A percentile compares a stretch with the other conserved stretches of the same genome.
Evolutionary conservation across 2,888 invertebrate species (phyloP).

Genomic region (Acronicta aceris): DNA sequence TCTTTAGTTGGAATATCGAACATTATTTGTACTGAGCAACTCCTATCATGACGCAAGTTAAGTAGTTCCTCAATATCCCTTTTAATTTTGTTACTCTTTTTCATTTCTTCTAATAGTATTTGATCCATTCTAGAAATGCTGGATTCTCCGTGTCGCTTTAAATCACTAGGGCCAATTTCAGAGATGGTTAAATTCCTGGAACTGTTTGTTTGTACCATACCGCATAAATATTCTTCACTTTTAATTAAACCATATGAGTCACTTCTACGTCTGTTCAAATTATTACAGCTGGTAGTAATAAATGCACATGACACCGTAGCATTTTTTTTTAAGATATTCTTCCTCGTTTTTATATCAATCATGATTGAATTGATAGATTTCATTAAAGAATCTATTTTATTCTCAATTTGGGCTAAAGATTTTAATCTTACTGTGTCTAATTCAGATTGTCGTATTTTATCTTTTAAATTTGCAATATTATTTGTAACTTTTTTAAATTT

Average conservation of each 20-base stretch:
- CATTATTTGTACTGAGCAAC: conserved; percentile 63
- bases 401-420: conserved; percentile 68
- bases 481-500: conserved; percentile 49
- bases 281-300: conserved; percentile 15
- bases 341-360: conserved; percentile 62
- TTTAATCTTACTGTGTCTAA: conserved; percentile 39
- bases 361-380: conserved; percentile 71
- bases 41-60: conserved; percentile 45
- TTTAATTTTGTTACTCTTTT: conserved; percentile 69
- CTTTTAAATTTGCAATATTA: conserved; percentile 56
- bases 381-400: conserved; percentile 71
- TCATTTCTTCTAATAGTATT: conserved; percentile 64
- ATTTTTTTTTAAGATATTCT: conserved; percentile 28
- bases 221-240: conserved; percentile 50
- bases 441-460: conserved; percentile 46
- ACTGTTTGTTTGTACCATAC: conserved; percentile 42
- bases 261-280: conserved; percentile 48
- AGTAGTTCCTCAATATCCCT: conserved; percentile 67
- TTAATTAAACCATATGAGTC: conserved; percentile 42
- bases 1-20: conserved; percentile 76
- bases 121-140: conserved; percentile 51
- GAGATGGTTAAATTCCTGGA: conserved; percentile 44
- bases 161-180: conserved; percentile 24
- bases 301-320: conserved; percentile 45
- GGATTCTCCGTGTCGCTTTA: conserved; percentile 17